Base-by-base conservation (phyloP, 2,797 vertebrate genomes). In the Hydrocynus forskahlii region DNA sequence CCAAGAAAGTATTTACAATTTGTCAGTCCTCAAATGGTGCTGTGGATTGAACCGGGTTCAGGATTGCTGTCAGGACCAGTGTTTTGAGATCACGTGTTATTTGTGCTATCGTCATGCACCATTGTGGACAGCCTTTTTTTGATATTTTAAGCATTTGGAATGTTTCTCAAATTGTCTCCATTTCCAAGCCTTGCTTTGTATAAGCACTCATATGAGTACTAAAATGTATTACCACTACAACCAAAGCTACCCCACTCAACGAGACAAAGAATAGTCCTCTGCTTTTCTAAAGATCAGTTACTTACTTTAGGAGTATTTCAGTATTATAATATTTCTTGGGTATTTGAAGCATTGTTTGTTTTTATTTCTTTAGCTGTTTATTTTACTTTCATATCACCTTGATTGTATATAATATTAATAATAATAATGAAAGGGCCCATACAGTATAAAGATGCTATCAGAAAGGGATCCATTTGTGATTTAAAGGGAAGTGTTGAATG, bases 401-500 rank as follows among this genome's bases (percentile, higher is more conserved):
- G 92, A 93, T 93, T 94, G 93, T 95, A 92, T 88, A 90, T 86
- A 87, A 87, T 74, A 79, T 87, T 84, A 54, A 85, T 80, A 82
- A 88, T 88, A 87, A 88, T 85, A 78, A 81, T 83, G 88, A 88
- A 79, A 84, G 23, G 66, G 55, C 79, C 73, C 83, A 82, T 89
- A 81, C 79, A 72, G 72, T 79, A 79, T 76, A 80, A 57, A 77
- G 55, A 66, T 82, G 62, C 74, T 67, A 75, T 79, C 67, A 69
- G 70, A 73, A 79, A 80, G 60, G 69, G 72, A 75, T 81, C 81
- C 81, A 78, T 76, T 63, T 86, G 84, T 83, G 83, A 81, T 83
- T 83, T 75, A 79, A 81, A 79, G 64, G 79, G 69, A 85, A 76
- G 81, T 76, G 62, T 71, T 69, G 69, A 68, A 69, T 69, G 80